Base-by-base conservation (phyloP, 2,113 vertebrate genomes). In the Danio rerio region DNA sequence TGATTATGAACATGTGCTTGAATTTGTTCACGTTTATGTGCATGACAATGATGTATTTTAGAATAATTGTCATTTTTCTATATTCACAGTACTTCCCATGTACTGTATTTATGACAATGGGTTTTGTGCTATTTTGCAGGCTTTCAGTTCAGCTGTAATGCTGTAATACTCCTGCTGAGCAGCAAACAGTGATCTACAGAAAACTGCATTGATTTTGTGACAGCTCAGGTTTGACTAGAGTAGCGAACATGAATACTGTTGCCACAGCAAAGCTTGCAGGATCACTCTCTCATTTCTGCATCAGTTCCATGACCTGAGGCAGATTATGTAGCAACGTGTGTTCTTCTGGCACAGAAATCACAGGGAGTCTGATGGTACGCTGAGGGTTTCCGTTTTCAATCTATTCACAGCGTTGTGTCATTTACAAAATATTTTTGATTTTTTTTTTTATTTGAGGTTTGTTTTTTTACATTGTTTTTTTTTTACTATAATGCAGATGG, bases 151-250 rank as follows among this genome's bases (percentile, higher is more conserved):
- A 45, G 21, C 11, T 6, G 52, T 49, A 18, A 11, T 16, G 7
- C 42, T 42, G 31, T 66, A 62, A 68, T 56, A 80, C 68, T 56
- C 68, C 73, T 79, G 66, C 73, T 20, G 12, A 72, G 53, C 58
- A 21, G 59, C 84, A 81, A 81, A 65, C 80, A 42, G 16, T 63
- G 20, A 53, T 66, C 87, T 83, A 83, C 87, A 89, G 84, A 84
- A 79, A 55, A 89, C 86, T 20, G 86, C 92, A 92, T 92, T 92
- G 93, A 94, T 93, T 94, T 90, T 89, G 81, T 88, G 88, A 90
- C 88, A 92, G 87, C 87, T 91, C 88, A 90, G 90, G 92, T 92
- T 90, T 92, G 90, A 89, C 88, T 56, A 87, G 86, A 88, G 88
- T 88, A 90, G 87, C 85, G 86, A 91, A 91, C 88, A 84, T 90